Conservation (phyloP, 2,888 invertebrate genomes). For the Liodrosophila aerea region DNA sequence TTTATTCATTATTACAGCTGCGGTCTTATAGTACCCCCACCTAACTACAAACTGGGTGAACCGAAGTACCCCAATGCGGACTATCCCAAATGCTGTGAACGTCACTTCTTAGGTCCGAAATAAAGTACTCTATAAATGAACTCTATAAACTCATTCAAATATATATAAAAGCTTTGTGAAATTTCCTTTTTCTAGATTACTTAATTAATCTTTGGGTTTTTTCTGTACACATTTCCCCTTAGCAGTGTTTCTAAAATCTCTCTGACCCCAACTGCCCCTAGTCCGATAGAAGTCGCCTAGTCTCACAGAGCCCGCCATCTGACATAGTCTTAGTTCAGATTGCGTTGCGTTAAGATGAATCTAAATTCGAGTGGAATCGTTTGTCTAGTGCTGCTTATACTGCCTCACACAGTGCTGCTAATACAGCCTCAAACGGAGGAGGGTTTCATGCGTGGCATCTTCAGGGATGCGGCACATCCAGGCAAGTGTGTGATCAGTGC, state of each 20-base stretch:
- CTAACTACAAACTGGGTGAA: constrained; percentile 40
- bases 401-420: background rate
- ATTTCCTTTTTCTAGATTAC: background rate
- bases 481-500: constrained; percentile 3
- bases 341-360: background rate
- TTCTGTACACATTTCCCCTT: no score
- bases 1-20: constrained; percentile 55
- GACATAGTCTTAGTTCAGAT: background rate
- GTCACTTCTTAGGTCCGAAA: constrained; percentile 16
- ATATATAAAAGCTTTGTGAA: background rate
- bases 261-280: no score
- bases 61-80: constrained; percentile 37
- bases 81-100: constrained; percentile 55
- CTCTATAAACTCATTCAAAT: no score
- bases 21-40: constrained; percentile 10
- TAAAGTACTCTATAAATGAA: background rate
- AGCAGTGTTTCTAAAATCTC: no score
- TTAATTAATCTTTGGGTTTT: no score
- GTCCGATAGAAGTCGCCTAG: no score
- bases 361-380: background rate
- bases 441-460: background rate
- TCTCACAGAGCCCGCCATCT: no score
- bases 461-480: background rate
- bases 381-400: background rate
- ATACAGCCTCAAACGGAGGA: no score